Evolutionary conservation across 2,888 invertebrate species (phyloP), one percentile per base, ranked within the genome.

Genomic region (Labia minor): DNA sequence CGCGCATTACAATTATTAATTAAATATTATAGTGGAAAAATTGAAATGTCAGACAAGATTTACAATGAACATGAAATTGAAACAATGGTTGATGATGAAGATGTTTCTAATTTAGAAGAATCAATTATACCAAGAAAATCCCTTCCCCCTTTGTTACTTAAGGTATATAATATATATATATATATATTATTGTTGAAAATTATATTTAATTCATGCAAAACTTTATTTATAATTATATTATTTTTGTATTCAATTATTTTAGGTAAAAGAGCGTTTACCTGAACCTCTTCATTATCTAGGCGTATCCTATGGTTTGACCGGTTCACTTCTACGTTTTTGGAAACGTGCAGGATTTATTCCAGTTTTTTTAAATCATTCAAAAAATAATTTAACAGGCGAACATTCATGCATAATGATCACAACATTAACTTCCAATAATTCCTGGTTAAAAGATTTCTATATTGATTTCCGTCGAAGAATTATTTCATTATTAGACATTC

Each of bases 331-430:
- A 49, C 95, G 91, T 79, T 96, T 99, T 78, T 99, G 99, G 97
- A 91, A 90, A 77, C 81, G 82, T 68, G 77, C 82, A 68, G 82
- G 82, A 71, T 98, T 89, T 76, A 85, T 92, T 64, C 97, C 98
- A 0, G 90, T 95, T 8, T 98, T 99, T 79, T 77, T 95, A 16
- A 90, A 97, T 73, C 97, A 97, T 80, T 95, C 94, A 69, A 80
- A 91, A 0, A 99, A 96, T 79, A 96, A 97, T 71, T 79, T 98
- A 67, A 99, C 98, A 0, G 98, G 96, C 11, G 99, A 99, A 78
- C 92, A 98, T 78, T 94, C 96, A 0, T 96, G 96, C 76, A 95
- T 99, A 71, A 95, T 99, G 96, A 76, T 99, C 33, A 6, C 26
- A 26, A 14, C 49, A n/a, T 16, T 49, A 11, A 8, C 49, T 14